These are phyloP conservation scores for Sebastes diploproa DNA, from an alignment of 2,797 vertebrate genomes.

Conservation along the genomic window DNA sequence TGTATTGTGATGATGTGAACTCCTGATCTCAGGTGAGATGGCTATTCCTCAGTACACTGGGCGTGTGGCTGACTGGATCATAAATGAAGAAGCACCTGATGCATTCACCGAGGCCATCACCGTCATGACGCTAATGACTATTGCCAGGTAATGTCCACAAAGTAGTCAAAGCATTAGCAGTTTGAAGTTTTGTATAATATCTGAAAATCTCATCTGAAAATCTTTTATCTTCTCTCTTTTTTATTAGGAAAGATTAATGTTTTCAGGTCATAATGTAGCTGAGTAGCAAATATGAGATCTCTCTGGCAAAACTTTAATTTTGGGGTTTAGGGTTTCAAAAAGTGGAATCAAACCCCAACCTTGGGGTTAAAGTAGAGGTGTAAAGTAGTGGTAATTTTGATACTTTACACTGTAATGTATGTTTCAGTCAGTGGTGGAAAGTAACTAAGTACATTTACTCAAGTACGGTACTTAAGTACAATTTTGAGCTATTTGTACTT, in stretches of 20 bases:
- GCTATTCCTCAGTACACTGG: conserved; percentile 90
- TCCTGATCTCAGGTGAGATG: conserved; percentile 86
- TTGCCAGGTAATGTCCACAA: conserved; percentile 80
- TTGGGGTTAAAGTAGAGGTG: not conserved
- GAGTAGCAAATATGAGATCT: not conserved
- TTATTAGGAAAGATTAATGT: not conserved
- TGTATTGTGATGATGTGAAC: not conserved
- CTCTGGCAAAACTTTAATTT: not conserved
- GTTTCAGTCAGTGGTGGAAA: too few relatives aligned
- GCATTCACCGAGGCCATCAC: conserved; percentile 82
- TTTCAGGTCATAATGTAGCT: not conserved
- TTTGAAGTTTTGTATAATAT: not conserved
- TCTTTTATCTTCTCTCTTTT: not conserved
- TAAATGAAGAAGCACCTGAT: conserved; percentile 74
- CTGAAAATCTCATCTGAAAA: not conserved
- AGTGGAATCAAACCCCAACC: not conserved
- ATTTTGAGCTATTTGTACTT: too few relatives aligned
- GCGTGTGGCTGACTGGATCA: conserved; percentile 88
- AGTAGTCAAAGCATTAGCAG: not conserved
- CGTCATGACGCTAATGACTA: conserved; percentile 84
- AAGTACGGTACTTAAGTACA: too few relatives aligned
- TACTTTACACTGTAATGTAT: not conserved
- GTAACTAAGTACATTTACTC: too few relatives aligned
- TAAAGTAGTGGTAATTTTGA: not conserved
- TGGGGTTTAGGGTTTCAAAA: not conserved